These are phyloP conservation scores for Centropus unirufus DNA, from an alignment of 2,113 vertebrate genomes.

Conservation along the genomic window DNA sequence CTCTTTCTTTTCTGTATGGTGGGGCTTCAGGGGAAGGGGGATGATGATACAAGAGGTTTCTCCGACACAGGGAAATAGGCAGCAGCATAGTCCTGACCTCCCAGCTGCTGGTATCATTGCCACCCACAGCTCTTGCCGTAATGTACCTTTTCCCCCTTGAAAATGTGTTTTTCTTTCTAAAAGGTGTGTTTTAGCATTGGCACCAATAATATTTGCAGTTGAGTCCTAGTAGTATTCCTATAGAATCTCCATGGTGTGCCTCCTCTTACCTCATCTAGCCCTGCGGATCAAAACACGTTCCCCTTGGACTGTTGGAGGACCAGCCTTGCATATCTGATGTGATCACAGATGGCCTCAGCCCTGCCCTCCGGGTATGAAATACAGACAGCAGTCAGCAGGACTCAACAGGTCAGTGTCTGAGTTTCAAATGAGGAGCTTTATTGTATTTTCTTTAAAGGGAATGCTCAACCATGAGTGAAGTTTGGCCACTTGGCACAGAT, in stretches of 20 bases:
- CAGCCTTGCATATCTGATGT: not conserved
- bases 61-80: not conserved
- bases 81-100: not conserved
- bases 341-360: not conserved
- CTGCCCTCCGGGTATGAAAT: not conserved
- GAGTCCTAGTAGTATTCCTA: not conserved
- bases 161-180: not conserved
- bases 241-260: not conserved
- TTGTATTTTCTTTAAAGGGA: not conserved
- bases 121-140: not conserved
- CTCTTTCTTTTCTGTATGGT: not conserved
- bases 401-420: conserved; percentile 36
- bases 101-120: not conserved
- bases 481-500: not conserved
- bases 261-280: not conserved
- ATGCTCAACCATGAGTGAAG: not conserved
- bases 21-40: not conserved
- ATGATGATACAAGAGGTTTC: not conserved
- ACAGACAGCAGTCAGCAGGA: conserved; percentile 26
- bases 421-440: not conserved
- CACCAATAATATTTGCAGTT: not conserved
- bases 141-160: not conserved
- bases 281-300: fast-evolving
- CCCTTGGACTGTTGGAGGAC: not conserved
- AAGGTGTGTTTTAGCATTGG: not conserved